Base-by-base conservation (phyloP, 2,797 vertebrate genomes). In the Apogon hyalosoma region DNA sequence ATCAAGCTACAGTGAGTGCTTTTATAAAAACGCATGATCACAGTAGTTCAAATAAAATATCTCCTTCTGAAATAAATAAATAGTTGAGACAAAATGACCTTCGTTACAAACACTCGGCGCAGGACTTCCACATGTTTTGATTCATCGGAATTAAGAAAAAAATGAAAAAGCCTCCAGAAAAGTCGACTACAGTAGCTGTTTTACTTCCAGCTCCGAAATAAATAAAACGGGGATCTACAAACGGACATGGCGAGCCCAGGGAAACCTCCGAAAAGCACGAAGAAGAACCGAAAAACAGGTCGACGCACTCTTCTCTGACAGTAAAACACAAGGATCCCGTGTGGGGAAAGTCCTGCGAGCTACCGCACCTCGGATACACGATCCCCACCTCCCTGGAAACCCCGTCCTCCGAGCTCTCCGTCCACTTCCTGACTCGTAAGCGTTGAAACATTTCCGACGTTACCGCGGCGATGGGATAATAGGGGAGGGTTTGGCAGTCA, bases 41-140 rank as follows among this genome's bases (percentile, higher is more conserved):
- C 90, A 91, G 87, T 89, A 82, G 83, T 89, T 86, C 51, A 83
- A 91, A 88, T 74, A 56, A 89, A 90, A 91, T 83, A 76, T 78
- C 79, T 90, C 83, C 56, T 77, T 52, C 15, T 41, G 43, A 47
- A 87, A 91, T 86, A 90, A 88, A 88, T 89, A 85, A 91, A 87
- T 77, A 80, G 53, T 70, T 52, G 61, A 67, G 77, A 88, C 60
- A 78, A 67, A 80, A 84, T 46, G 33, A 86, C 65, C 70, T 81
- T 88, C 79, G 28, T 59, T 63, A 80, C 59, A 85, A 81, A 78
- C 48, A 54, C 48, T 39, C 69, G 24, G 59, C 9, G 47, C 65
- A 64, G 61, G 49, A 76, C 51, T 50, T 71, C 41, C 49, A 76
- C 40, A 13, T 73, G 52, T 66, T 80, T 55, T 67, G 51, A 56